Percentiles rank a stretch among this genome's conserved stretches.
Evolutionary conservation across 1,140 invertebrate species (phyloP).

Genomic region (Drosophila bifasciata): DNA sequence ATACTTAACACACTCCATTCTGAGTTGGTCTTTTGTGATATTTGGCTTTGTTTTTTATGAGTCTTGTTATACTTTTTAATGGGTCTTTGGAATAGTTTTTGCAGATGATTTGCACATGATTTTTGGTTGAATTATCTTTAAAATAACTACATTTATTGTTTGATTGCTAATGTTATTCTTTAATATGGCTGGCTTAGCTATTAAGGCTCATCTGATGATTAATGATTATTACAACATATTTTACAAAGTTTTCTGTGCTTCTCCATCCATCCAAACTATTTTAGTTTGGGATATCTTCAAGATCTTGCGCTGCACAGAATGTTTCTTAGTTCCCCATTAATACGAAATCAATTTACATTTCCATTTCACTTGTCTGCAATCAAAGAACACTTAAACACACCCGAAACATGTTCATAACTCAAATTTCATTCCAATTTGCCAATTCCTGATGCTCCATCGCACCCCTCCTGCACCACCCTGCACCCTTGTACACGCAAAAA

Average conservation of each 20-base stretch:
- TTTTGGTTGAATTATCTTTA: too few species aligned
- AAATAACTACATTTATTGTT: neutral
- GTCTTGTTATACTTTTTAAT: slow-evolving; percentile 53
- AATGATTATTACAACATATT: too few species aligned
- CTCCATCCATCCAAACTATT: too few species aligned
- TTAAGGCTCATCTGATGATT: slow-evolving; percentile 10
- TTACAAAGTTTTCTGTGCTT: too few species aligned
- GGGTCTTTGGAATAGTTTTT: too few species aligned
- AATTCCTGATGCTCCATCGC: slow-evolving; percentile 3
- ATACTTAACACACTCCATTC: slow-evolving; percentile 14
- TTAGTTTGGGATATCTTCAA: slow-evolving; percentile 3
- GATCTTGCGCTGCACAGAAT: too few species aligned
- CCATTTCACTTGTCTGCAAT: slow-evolving; percentile 28
- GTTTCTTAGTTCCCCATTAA: too few species aligned
- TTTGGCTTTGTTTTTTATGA: slow-evolving; percentile 52
- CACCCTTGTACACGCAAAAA: slow-evolving; percentile 25
- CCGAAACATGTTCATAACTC: slow-evolving; percentile 42
- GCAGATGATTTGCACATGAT: too few species aligned
- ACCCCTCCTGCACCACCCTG: neutral
- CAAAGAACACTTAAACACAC: slow-evolving; percentile 57
- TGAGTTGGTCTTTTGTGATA: slow-evolving; percentile 38
- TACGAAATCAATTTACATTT: neutral
- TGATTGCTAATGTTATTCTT: neutral
- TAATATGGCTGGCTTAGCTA: slow-evolving; percentile 1
- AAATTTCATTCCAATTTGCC: slow-evolving; percentile 63